A percentile compares a stretch with the other conserved stretches of the same genome.
phyloP scores from a whole-genome alignment of 2,797 vertebrate species.

The Melanotaenia pygmaea region DNA sequence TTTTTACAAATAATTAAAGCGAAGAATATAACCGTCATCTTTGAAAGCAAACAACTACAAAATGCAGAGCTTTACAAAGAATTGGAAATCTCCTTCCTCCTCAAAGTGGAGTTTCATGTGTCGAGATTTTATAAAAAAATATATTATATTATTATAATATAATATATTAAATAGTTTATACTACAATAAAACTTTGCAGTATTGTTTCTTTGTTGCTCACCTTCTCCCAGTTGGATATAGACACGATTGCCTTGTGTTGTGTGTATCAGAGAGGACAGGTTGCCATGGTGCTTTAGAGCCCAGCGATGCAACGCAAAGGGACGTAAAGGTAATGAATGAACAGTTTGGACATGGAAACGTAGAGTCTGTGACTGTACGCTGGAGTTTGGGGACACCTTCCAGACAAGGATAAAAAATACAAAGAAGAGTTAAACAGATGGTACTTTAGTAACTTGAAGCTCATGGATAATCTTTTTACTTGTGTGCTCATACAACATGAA shows the following conservation, averaged over 20 bases:
- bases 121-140: too few relatives aligned
- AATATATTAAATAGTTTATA: not conserved
- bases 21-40: too few relatives aligned
- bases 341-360: constrained; percentile 38
- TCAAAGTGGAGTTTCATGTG: too few relatives aligned
- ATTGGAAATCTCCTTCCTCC: too few relatives aligned
- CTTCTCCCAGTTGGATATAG: constrained; percentile 80
- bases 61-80: too few relatives aligned
- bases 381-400: constrained; percentile 76
- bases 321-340: constrained; percentile 70
- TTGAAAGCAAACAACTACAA: too few relatives aligned
- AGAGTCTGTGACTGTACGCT: constrained; percentile 60
- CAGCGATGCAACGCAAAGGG: constrained; percentile 76
- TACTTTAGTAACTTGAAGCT: too few relatives aligned
- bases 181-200: not conserved
- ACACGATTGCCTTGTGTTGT: constrained; percentile 67
- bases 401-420: not conserved
- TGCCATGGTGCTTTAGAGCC: constrained; percentile 73
- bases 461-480: too few relatives aligned
- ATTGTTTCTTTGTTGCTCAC: constrained; percentile 58
- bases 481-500: not conserved
- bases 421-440: too few relatives aligned
- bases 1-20: too few relatives aligned
- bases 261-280: constrained; percentile 83
- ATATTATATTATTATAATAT: too few relatives aligned